Conservation (phyloP, 2,797 vertebrate species). For the Enteromius viviparus region DNA sequence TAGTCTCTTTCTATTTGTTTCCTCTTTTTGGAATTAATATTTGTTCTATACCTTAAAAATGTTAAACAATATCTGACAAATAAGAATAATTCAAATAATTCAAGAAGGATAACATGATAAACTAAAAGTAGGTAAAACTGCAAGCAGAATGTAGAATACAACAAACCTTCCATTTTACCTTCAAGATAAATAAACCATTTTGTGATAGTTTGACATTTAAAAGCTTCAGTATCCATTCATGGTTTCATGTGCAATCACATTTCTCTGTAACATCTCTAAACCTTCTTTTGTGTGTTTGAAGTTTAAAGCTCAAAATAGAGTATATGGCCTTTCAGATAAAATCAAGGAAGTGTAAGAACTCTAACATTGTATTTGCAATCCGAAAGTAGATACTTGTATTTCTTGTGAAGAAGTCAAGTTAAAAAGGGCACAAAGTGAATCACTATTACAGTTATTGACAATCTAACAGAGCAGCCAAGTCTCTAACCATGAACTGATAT, state of each 20-base stretch:
- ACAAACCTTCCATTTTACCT: not conserved
- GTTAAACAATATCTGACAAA: not conserved
- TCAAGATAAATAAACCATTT: not conserved
- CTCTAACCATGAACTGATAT: not conserved
- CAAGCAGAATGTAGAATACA: not conserved
- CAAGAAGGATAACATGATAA: not conserved
- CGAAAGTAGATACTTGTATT: not conserved
- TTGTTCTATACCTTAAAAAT: too few relatives aligned
- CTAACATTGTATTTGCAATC: not conserved
- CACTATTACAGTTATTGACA: not conserved
- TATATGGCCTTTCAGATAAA: not conserved
- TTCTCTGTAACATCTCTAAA: constrained; percentile 12
- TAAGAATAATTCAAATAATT: too few relatives aligned
- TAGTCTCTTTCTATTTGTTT: too few relatives aligned
- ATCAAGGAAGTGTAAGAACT: not conserved
- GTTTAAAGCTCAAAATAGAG: not conserved
- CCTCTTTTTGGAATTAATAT: too few relatives aligned
- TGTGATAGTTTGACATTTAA: not conserved
- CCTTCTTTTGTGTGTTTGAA: constrained; percentile 4
- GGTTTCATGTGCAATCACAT: not conserved
- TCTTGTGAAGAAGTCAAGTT: not conserved
- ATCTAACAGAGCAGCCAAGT: not conserved
- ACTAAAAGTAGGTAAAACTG: not conserved
- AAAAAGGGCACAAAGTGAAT: constrained; percentile 12
- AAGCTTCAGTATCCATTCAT: not conserved